phyloP scores from a whole-genome alignment of 2,888 invertebrate species.

The Chrysolina haemoptera region DNA sequence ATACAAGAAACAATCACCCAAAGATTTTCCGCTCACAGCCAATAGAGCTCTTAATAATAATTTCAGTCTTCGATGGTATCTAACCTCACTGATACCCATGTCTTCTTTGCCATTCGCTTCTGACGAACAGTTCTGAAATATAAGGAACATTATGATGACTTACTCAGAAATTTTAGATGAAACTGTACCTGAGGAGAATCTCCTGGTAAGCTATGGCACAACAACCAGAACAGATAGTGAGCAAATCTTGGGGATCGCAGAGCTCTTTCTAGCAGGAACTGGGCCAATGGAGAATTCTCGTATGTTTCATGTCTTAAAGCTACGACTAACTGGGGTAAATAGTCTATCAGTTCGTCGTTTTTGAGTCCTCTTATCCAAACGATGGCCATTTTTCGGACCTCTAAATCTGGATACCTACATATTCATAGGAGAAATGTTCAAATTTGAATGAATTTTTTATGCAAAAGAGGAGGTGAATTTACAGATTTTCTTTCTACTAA shows the following conservation, averaged over 20 bases:
- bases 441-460: not conserved
- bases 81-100: constrained; percentile 78
- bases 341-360: constrained; percentile 91
- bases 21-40: constrained; percentile 86
- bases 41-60: constrained; percentile 90
- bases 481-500: no score
- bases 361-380: constrained; percentile 84
- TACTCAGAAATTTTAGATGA: constrained; percentile 9
- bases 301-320: constrained; percentile 92
- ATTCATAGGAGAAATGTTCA: constrained; percentile 10
- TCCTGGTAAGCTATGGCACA: constrained; percentile 88
- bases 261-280: constrained; percentile 86
- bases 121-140: constrained; percentile 69
- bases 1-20: constrained; percentile 84
- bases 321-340: constrained; percentile 94
- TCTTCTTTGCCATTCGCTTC: constrained; percentile 72
- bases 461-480: no score
- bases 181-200: constrained; percentile 81
- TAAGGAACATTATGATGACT: constrained; percentile 3
- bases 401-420: constrained; percentile 90
- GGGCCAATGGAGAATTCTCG: constrained; percentile 89
- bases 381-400: constrained; percentile 89
- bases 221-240: constrained; percentile 95
- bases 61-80: constrained; percentile 84
- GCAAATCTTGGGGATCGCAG: constrained; percentile 91